Base-by-base conservation (phyloP, 2,888 invertebrate genomes). In the Sepioteuthis lessoniana region DNA sequence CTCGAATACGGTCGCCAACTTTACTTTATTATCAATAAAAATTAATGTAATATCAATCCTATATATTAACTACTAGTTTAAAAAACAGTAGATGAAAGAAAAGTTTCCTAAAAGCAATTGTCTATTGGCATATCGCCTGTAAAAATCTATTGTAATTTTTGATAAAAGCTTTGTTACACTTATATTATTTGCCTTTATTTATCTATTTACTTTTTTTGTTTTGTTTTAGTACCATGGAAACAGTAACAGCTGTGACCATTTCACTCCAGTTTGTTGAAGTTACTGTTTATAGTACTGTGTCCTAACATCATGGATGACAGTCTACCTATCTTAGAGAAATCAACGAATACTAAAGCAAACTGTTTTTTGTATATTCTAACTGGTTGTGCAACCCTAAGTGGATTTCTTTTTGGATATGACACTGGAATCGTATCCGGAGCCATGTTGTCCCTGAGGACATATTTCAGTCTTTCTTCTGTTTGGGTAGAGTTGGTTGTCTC, bases 381-480 rank as follows among this genome's bases (percentile, higher is more conserved):
- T 16, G 95, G 96, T 91, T 96, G 97, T 94, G 96, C 97, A 0
- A 96, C 96, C 19, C 96, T 97, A 38, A 97, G 97, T 13, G 97
- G 97, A 2, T 97, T 97, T 94, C 96, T 98, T 28, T 98, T 98
- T 96, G 98, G 98, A 38, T 98, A 98, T 95, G 96, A 96, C 92
- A 95, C 96, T 0, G 98, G 98, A 19, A 97, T 98, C 55, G 97
- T 98, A 21, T 98, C 98, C 0, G 97, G 97, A 10, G 97, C 97
- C 5, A 97, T 97, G 97, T 95, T 97, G 50, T 95, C 97, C 38
- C 96, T 96, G 94, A 96, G 97, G 94, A 96, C 97, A 55, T 96
- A 97, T 91, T 97, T 97, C 95, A 93, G 96, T 7, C 96, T 97
- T 91, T 96, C 95, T 93, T 96, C 96, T 37, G 95, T 97, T 38